phyloP scores from a whole-genome alignment of 2,797 vertebrate species.

The Labroides dimidiatus region DNA sequence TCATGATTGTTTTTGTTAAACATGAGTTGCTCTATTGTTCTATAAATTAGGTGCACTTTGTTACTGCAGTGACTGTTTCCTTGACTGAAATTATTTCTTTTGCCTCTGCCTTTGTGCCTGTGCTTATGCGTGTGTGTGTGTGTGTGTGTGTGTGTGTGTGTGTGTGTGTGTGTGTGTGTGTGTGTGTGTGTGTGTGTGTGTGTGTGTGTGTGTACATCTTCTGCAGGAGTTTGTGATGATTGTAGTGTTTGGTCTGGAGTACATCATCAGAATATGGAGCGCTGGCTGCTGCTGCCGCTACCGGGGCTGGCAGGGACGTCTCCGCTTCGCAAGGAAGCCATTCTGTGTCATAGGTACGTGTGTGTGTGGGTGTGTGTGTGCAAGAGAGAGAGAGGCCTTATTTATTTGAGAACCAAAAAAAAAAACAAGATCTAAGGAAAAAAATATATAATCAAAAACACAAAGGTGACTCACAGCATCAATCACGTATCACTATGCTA shows the following conservation, averaged over 20 bases:
- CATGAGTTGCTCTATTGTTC: no score
- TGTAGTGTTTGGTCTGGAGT: slow-evolving; percentile 98
- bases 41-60: no score
- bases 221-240: slow-evolving; percentile 99
- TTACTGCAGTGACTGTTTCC: not conserved
- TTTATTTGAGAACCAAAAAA: not conserved
- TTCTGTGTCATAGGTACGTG: slow-evolving; percentile 97
- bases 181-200: slow-evolving; percentile 28
- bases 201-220: slow-evolving; percentile 27
- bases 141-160: not conserved
- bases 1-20: no score
- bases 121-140: not conserved
- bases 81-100: not conserved
- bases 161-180: not conserved
- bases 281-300: slow-evolving; percentile 99
- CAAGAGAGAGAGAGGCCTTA: no score
- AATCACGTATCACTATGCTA: no score
- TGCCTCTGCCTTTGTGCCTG: not conserved
- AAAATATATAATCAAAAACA: not conserved
- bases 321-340: slow-evolving; percentile 96
- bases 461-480: not conserved
- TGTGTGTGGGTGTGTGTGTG: not conserved
- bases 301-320: slow-evolving; percentile 97
- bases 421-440: not conserved
- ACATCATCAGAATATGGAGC: slow-evolving; percentile 98